A percentile compares a stretch with the other conserved stretches of the same genome.
phyloP scores from a whole-genome alignment of 2,888 invertebrate genomes.

The Brenthis daphne region DNA sequence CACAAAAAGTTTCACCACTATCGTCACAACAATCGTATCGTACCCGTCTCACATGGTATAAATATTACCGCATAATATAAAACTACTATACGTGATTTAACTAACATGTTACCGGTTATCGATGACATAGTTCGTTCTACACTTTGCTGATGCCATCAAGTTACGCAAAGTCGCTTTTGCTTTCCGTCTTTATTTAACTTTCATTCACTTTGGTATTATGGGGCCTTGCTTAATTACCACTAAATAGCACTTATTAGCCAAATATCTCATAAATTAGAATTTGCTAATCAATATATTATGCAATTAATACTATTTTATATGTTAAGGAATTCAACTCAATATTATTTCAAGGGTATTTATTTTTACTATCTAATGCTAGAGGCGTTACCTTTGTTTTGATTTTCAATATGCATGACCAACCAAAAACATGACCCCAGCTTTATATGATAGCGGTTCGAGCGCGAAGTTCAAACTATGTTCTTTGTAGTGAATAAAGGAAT shows the following conservation, averaged over 20 bases:
- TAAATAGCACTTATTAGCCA: neutral
- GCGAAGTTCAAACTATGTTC: too few species aligned
- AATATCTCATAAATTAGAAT: too few species aligned
- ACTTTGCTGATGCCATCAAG: conserved; percentile 35
- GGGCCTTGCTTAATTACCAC: neutral
- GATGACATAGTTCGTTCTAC: conserved; percentile 38
- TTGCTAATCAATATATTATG: too few species aligned
- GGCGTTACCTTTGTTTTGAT: too few species aligned
- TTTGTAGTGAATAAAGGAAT: too few species aligned
- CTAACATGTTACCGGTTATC: conserved; percentile 37
- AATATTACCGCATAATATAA: conserved; percentile 23
- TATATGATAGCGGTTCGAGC: too few species aligned
- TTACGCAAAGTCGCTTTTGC: conserved; percentile 32
- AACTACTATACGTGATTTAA: conserved; percentile 42
- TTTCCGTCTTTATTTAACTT: conserved; percentile 33
- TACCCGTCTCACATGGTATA: conserved; percentile 30
- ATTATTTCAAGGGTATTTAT: too few species aligned
- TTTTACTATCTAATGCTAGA: too few species aligned
- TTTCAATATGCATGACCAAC: too few species aligned
- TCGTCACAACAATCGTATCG: conserved; percentile 19
- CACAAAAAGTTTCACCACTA: neutral
- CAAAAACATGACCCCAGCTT: too few species aligned
- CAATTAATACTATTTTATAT: too few species aligned
- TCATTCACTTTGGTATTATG: neutral
- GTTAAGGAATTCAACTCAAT: too few species aligned